A percentile compares a stretch with the other conserved stretches of the same genome.
Conservation (phyloP, 2,113 vertebrate genomes). For the Scopus umbretta region DNA sequence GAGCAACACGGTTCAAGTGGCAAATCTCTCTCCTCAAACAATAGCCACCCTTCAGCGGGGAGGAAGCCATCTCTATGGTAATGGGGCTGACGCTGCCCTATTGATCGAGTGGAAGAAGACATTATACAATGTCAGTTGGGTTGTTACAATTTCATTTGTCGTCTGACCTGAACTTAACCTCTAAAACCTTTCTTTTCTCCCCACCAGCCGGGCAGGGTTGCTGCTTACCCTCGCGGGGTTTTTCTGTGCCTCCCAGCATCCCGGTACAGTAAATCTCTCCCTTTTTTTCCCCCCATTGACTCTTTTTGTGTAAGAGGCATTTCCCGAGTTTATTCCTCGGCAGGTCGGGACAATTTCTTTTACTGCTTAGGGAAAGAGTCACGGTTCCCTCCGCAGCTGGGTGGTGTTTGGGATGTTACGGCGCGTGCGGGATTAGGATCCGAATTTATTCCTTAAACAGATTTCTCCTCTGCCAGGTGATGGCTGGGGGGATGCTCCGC, state of each 20-base stretch:
- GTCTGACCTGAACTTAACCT: slow-evolving; percentile 82
- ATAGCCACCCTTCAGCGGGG: slow-evolving; percentile 75
- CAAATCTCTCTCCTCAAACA: slow-evolving; percentile 80
- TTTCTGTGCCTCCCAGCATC: background rate
- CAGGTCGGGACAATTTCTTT: slow-evolving; percentile 25
- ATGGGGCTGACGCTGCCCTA: slow-evolving; percentile 79
- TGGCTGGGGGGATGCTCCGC: slow-evolving; percentile 33
- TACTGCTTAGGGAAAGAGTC: background rate
- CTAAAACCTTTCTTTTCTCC: slow-evolving; percentile 76
- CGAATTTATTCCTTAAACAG: slow-evolving; percentile 66
- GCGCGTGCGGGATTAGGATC: slow-evolving; percentile 52
- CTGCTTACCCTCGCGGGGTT: slow-evolving; percentile 16
- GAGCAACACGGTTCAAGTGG: slow-evolving; percentile 79
- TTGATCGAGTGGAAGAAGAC: slow-evolving; percentile 84
- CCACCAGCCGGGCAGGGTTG: slow-evolving; percentile 48
- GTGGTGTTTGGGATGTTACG: slow-evolving; percentile 32
- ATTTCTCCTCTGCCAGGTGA: slow-evolving; percentile 69
- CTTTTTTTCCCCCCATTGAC: background rate
- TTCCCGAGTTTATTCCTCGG: slow-evolving; percentile 44
- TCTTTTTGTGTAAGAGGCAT: slow-evolving; percentile 21
- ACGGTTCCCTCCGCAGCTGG: background rate
- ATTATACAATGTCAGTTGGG: slow-evolving; percentile 81
- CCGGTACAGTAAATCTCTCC: background rate
- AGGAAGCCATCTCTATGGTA: slow-evolving; percentile 84
- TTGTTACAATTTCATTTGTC: slow-evolving; percentile 85